Evolutionary conservation across 1,140 invertebrate genomes (phyloP).

Genomic region (Papilio machaon): DNA sequence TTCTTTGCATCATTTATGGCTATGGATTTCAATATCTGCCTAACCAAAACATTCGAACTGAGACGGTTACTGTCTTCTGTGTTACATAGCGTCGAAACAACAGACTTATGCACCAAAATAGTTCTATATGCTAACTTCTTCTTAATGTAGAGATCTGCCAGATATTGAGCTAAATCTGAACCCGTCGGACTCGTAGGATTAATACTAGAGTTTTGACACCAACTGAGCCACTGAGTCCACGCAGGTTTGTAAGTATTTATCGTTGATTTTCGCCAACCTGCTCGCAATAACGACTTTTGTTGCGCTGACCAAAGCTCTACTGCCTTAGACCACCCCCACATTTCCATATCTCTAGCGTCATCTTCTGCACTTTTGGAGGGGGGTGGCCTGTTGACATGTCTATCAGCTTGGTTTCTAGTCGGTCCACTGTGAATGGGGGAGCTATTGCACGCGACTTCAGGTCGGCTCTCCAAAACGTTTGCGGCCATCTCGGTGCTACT

Average conservation of each 20-base stretch:
- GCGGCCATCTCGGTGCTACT: no score
- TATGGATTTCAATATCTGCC: constrained; percentile 46
- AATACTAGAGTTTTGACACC: constrained; percentile 41
- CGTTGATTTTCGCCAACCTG: constrained; percentile 48
- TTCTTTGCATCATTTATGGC: constrained; percentile 19
- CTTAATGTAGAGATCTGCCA: constrained; percentile 45
- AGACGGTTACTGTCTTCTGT: constrained; percentile 22
- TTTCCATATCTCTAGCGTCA: constrained; percentile 59
- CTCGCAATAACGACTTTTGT: constrained; percentile 43
- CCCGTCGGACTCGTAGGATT: constrained; percentile 38
- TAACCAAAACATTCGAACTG: constrained; percentile 43
- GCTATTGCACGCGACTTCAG: no score
- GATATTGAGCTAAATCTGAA: constrained; percentile 46
- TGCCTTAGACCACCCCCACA: constrained; percentile 52
- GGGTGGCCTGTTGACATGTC: constrained; percentile 52
- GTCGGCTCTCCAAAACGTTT: no score
- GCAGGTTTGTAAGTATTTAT: constrained; percentile 46
- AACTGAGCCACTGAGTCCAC: constrained; percentile 43
- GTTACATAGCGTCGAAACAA: constrained; percentile 51
- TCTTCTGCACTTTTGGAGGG: constrained; percentile 50
- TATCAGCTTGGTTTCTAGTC: constrained; percentile 48
- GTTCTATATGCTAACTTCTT: constrained; percentile 49
- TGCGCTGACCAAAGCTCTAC: constrained; percentile 42
- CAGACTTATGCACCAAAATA: constrained; percentile 58
- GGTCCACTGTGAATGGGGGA: constrained; percentile 49